phyloP scores from a whole-genome alignment of 2,113 vertebrate genomes.

The Myotis davidii region DNA sequence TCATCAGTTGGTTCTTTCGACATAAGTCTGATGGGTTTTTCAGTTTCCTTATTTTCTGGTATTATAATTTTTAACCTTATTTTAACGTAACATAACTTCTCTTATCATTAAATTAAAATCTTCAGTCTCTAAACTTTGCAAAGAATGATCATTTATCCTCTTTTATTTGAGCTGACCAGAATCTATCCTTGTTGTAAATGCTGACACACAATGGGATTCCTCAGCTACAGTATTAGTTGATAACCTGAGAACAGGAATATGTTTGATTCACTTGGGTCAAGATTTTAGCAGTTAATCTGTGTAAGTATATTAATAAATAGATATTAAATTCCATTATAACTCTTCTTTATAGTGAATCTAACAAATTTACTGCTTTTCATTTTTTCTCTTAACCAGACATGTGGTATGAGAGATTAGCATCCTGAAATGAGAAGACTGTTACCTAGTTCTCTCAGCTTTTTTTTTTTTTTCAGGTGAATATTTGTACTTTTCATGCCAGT shows the following conservation, averaged over 20 bases:
- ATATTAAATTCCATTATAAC: background rate
- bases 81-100: background rate
- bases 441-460: background rate
- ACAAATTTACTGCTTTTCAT: background rate
- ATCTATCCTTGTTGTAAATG: slow-evolving; percentile 15
- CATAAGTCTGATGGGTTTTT: background rate
- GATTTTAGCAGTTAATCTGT: background rate
- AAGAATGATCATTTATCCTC: slow-evolving; percentile 5
- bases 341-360: background rate
- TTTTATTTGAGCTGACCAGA: background rate
- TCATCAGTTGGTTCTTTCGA: background rate
- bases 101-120: background rate
- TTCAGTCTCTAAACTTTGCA: background rate
- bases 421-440: background rate
- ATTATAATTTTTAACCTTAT: background rate
- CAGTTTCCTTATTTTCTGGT: background rate
- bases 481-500: background rate
- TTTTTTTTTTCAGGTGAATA: background rate
- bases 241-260: background rate
- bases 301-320: background rate
- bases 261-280: background rate
- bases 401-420: background rate
- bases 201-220: background rate
- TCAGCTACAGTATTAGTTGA: background rate
- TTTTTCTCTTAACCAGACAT: background rate